Evolutionary conservation across 2,113 vertebrate genomes (phyloP).

Genomic region (Hemichromis elongatus): DNA sequence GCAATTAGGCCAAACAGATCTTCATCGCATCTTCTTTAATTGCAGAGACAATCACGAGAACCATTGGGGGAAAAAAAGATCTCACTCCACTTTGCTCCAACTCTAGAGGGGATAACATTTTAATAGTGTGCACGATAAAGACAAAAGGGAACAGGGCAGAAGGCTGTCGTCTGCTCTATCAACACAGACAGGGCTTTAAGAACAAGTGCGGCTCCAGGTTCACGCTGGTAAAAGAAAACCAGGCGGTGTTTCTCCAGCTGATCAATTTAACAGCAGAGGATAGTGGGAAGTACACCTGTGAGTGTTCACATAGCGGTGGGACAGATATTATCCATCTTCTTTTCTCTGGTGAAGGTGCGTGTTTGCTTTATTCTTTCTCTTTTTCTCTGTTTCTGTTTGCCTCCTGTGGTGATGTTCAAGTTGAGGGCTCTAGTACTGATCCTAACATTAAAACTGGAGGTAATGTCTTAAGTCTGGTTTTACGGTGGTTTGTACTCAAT

Average conservation of each 20-base stretch:
- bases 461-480: not conserved
- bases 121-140: not conserved
- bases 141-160: not conserved
- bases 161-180: not conserved
- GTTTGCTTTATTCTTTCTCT: not conserved
- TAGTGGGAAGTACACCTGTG: not conserved
- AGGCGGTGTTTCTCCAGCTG: not conserved
- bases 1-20: not conserved
- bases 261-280: not conserved
- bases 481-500: rapidly evolving
- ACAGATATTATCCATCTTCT: not conserved
- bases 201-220: not conserved
- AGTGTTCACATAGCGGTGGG: rapidly evolving
- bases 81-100: not conserved
- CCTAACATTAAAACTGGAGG: not conserved
- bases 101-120: not conserved
- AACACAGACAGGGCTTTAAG: rapidly evolving
- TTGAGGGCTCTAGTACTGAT: not conserved
- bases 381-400: not conserved
- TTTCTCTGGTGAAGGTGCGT: not conserved
- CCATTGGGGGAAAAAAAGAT: not conserved
- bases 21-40: not conserved
- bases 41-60: not conserved
- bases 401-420: not conserved
- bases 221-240: not conserved